A percentile compares a stretch with the other conserved stretches of the same genome.
These are phyloP conservation scores for Molanna angustata DNA, from an alignment of 2,888 invertebrate genomes.

Conservation along the genomic window DNA sequence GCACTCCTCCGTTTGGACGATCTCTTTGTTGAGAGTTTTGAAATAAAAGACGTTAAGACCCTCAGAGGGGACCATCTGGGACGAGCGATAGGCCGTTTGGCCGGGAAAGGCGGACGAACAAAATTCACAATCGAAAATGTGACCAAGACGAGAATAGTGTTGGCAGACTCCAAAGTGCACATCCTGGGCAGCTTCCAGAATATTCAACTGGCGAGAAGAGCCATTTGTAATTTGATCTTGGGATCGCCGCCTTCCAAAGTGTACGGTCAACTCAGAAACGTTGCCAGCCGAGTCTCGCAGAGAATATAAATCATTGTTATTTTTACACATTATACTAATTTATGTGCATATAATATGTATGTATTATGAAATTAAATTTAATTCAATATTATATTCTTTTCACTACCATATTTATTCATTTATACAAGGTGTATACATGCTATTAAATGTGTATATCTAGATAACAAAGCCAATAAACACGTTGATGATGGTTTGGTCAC, in stretches of 20 bases:
- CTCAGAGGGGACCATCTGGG: slow-evolving; percentile 93
- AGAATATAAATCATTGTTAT: slow-evolving; percentile 61
- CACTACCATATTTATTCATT: too few relatives aligned
- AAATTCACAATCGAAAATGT: slow-evolving; percentile 99
- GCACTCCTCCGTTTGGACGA: slow-evolving; percentile 94
- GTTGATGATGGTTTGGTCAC: too few relatives aligned
- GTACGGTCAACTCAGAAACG: slow-evolving; percentile 87
- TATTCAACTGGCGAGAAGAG: slow-evolving; percentile 89
- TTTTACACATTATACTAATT: background rate
- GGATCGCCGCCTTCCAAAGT: slow-evolving; percentile 98
- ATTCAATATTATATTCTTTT: too few relatives aligned
- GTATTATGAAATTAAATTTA: background rate
- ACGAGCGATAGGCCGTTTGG: slow-evolving; percentile 94
- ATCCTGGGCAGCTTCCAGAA: slow-evolving; percentile 97
- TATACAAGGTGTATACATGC: too few relatives aligned
- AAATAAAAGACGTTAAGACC: slow-evolving; percentile 94
- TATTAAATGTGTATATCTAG: too few relatives aligned
- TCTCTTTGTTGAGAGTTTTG: slow-evolving; percentile 94
- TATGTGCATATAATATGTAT: background rate
- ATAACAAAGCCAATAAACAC: too few relatives aligned
- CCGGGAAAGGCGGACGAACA: slow-evolving; percentile 95
- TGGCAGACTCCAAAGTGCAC: slow-evolving; percentile 96
- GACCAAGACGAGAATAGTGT: slow-evolving; percentile 95
- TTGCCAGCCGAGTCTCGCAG: slow-evolving; percentile 80
- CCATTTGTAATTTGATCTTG: slow-evolving; percentile 94